Evolutionary conservation across 2,888 invertebrate species (phyloP).

Genomic region (Anticlea derivata): DNA sequence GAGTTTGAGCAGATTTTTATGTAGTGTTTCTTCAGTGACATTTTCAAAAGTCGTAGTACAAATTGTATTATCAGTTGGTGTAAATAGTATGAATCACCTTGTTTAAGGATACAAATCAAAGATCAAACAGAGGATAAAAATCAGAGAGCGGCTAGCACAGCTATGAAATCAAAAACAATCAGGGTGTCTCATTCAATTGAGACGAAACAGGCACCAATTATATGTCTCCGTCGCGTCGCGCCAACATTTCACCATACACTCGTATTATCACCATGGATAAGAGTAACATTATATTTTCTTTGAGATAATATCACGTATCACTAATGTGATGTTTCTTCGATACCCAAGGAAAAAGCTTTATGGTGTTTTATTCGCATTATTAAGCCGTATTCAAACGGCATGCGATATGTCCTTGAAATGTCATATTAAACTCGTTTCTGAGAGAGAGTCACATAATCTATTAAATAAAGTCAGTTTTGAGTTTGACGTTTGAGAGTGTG

Average conservation of each 20-base stretch:
- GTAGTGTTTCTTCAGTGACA: too few relatives aligned
- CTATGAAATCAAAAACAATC: conserved; percentile 32
- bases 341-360: conserved; percentile 22
- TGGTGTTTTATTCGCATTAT: conserved; percentile 1
- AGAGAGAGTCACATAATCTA: too few relatives aligned
- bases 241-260: conserved; percentile 20
- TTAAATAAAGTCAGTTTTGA: too few relatives aligned
- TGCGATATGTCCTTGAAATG: too few relatives aligned
- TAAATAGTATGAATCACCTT: too few relatives aligned
- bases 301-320: conserved; percentile 33
- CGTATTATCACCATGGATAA: conserved; percentile 20
- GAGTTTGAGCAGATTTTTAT: too few relatives aligned
- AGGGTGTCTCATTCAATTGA: conserved; percentile 31
- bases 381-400: too few relatives aligned
- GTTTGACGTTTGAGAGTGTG: too few relatives aligned
- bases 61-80: too few relatives aligned
- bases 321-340: conserved; percentile 40
- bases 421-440: too few relatives aligned
- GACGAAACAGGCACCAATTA: conserved; percentile 34
- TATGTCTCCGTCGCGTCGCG: conserved; percentile 23
- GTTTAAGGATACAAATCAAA: too few relatives aligned
- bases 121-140: conserved; percentile 17
- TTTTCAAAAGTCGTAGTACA: too few relatives aligned
- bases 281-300: conserved; percentile 34
- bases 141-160: conserved; percentile 1